phyloP scores from a whole-genome alignment of 2,888 invertebrate species.

The Synanthedon vespiformis region DNA sequence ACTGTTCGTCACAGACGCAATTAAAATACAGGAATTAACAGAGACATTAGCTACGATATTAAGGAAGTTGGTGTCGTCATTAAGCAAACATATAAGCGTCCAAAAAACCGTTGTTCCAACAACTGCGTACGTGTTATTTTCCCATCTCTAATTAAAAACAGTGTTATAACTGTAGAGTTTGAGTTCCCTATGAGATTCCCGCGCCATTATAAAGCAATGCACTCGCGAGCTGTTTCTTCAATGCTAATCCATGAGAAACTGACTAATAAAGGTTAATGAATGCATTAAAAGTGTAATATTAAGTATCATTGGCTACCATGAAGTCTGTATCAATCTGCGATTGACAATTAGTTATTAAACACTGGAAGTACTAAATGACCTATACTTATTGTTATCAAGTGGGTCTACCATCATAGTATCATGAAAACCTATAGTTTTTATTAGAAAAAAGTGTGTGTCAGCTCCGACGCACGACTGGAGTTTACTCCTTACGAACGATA shows the following conservation, averaged over 20 bases:
- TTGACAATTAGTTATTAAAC: no score
- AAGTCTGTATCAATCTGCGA: neutral
- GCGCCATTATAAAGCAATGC: constrained; percentile 25
- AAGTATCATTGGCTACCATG: no score
- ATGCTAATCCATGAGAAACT: constrained; percentile 37
- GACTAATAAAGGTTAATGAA: constrained; percentile 13
- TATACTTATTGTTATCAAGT: no score
- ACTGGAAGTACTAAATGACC: no score
- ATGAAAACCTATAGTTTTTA: no score
- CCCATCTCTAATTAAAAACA: constrained; percentile 21
- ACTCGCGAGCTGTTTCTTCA: constrained; percentile 17
- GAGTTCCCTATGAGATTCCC: constrained; percentile 22
- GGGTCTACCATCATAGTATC: no score
- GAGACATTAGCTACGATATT: neutral
- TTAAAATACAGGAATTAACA: neutral
- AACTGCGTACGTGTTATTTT: constrained; percentile 4
- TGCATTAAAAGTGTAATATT: neutral
- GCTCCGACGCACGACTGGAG: no score
- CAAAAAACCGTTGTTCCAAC: constrained; percentile 15
- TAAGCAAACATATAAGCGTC: neutral
- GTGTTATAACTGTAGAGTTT: constrained; percentile 13
- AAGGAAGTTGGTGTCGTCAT: neutral
- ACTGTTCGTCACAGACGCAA: neutral
- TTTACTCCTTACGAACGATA: no score
- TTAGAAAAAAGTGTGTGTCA: no score